phyloP scores from a whole-genome alignment of 1,140 invertebrate genomes.

The Heliconius congener region DNA sequence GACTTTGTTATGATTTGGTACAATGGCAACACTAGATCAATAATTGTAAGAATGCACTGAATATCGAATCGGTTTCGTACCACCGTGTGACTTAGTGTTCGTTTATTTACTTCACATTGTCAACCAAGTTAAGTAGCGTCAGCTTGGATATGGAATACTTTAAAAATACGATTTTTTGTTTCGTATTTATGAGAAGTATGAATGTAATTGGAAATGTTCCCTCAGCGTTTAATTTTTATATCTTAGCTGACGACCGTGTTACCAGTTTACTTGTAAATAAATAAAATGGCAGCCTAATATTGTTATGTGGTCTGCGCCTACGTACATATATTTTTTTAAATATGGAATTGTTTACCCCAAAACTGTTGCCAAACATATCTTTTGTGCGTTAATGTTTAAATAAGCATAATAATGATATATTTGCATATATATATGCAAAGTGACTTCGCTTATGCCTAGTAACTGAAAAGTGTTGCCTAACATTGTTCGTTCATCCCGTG shows the following conservation, averaged over 20 bases:
- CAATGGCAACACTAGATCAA: not conserved
- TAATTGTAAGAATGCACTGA: constrained; percentile 1
- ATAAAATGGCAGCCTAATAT: not conserved
- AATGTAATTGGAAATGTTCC: not conserved
- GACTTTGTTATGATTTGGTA: not conserved
- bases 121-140: not conserved
- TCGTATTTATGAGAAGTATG: not conserved
- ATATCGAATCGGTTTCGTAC: not conserved
- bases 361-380: constrained; percentile 12
- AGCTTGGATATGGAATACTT: not conserved
- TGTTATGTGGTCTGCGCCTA: not conserved
- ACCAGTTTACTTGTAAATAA: constrained; percentile 8
- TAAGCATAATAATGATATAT: not conserved
- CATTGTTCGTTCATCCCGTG: constrained; percentile 7
- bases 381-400: not conserved
- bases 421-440: constrained; percentile 2
- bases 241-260: not conserved
- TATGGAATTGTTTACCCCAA: constrained; percentile 8
- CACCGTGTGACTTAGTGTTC: not conserved
- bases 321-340: not conserved
- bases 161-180: not conserved
- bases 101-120: not conserved
- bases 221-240: not conserved
- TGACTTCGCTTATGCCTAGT: constrained; percentile 25
- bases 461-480: constrained; percentile 15